Conservation (phyloP, 2,797 vertebrate species). For the Typhlichthys eigenmanni region DNA sequence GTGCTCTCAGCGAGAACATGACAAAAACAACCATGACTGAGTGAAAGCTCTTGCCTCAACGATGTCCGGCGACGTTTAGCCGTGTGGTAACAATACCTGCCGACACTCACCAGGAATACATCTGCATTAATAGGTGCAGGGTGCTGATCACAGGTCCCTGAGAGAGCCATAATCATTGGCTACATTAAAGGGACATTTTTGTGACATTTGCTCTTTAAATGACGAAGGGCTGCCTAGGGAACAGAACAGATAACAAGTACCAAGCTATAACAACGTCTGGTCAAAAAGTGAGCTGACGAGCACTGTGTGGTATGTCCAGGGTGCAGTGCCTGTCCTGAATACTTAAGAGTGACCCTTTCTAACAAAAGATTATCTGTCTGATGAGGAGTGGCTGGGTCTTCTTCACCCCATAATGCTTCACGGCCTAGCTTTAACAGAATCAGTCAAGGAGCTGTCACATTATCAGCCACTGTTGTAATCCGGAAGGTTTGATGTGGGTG, state of each 20-base stretch:
- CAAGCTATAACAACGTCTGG: conserved; percentile 38
- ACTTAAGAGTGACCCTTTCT: conserved; percentile 51
- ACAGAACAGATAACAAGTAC: conserved; percentile 25
- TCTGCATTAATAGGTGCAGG: conserved; percentile 58
- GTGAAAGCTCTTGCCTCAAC: conserved; percentile 58
- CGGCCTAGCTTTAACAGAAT: conserved; percentile 67
- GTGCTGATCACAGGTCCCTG: conserved; percentile 41
- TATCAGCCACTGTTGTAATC: conserved; percentile 57
- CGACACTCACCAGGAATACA: conserved; percentile 65
- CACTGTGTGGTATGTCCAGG: conserved; percentile 15
- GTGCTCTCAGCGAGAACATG: conserved; percentile 63
- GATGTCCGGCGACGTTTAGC: conserved; percentile 13
- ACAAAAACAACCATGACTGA: conserved; percentile 62
- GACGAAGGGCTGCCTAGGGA: conserved; percentile 18
- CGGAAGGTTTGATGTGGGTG: conserved; percentile 42
- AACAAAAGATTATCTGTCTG: conserved; percentile 42
- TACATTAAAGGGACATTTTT: conserved; percentile 67
- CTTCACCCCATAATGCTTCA: conserved; percentile 59
- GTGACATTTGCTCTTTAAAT: conserved; percentile 62
- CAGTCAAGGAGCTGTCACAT: conserved; percentile 72
- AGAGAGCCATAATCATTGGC: conserved; percentile 64
- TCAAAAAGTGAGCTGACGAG: conserved; percentile 17
- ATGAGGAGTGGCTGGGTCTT: conserved; percentile 65
- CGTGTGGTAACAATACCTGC: conserved; percentile 58
- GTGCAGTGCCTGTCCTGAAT: conserved; percentile 49